A percentile compares a stretch with the other conserved stretches of the same genome.
These are phyloP conservation scores for Hydrocynus forskahlii DNA, from an alignment of 2,797 vertebrate species.

Conservation along the genomic window DNA sequence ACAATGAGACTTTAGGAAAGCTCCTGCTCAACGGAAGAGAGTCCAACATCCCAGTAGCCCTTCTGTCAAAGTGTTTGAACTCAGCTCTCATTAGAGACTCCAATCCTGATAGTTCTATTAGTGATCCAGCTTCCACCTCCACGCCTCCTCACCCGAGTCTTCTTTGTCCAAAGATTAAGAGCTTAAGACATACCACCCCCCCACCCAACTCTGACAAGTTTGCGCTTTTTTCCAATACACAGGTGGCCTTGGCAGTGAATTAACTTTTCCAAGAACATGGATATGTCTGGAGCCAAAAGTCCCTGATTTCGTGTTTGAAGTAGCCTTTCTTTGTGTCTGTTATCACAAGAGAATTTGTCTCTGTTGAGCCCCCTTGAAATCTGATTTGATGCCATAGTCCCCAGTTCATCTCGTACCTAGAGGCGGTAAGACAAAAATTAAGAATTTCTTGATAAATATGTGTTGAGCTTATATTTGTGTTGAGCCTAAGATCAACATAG, in stretches of 20 bases:
- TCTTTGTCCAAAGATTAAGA: constrained; percentile 67
- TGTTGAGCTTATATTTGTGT: neutral
- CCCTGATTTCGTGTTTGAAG: constrained; percentile 36
- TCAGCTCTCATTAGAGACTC: constrained; percentile 66
- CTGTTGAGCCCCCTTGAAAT: constrained; percentile 33
- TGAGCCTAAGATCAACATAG: constrained; percentile 24
- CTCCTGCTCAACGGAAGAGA: constrained; percentile 60
- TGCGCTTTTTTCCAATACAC: constrained; percentile 58
- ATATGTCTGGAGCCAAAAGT: constrained; percentile 35
- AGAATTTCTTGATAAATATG: constrained; percentile 57
- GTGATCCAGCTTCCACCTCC: constrained; percentile 62
- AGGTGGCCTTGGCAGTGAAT: constrained; percentile 49
- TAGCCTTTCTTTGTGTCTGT: constrained; percentile 36
- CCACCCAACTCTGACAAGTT: constrained; percentile 59
- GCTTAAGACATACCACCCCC: constrained; percentile 52
- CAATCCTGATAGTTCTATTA: constrained; percentile 64
- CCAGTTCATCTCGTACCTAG: constrained; percentile 54
- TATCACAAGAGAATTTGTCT: constrained; percentile 45
- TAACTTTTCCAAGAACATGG: constrained; percentile 32
- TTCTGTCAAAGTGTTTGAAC: constrained; percentile 63
- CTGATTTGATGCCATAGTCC: constrained; percentile 12
- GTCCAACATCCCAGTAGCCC: constrained; percentile 51
- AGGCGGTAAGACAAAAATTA: constrained; percentile 52
- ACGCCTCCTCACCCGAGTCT: constrained; percentile 41
- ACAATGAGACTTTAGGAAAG: constrained; percentile 54